Conservation (phyloP, 2,113 vertebrate species). For the Pseudonaja textilis region DNA sequence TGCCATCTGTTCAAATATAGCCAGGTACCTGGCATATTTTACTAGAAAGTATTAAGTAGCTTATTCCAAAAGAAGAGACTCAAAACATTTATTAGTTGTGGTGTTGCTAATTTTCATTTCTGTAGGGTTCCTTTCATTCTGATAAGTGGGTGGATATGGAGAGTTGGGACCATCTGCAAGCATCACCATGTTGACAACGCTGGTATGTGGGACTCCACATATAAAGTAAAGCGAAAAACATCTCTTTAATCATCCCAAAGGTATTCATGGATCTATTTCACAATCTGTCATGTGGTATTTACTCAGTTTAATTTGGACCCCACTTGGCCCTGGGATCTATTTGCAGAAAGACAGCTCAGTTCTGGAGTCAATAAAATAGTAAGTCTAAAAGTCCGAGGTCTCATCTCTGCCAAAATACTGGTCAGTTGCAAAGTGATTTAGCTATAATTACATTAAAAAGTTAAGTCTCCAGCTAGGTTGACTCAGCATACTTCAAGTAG, state of each 20-base stretch:
- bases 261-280: rapidly evolving
- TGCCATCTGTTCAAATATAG: slow-evolving; percentile 41
- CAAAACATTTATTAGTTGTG: slow-evolving; percentile 31
- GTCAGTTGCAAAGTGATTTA: background rate
- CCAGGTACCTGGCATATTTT: slow-evolving; percentile 39
- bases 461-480: background rate
- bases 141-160: background rate
- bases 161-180: background rate
- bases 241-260: background rate
- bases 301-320: background rate
- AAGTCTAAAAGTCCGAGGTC: background rate
- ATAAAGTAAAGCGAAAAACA: background rate
- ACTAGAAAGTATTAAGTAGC: slow-evolving; percentile 45
- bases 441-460: background rate
- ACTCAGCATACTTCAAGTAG: background rate
- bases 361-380: slow-evolving; percentile 3
- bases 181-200: background rate
- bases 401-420: background rate
- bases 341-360: background rate
- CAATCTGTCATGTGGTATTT: background rate
- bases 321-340: background rate
- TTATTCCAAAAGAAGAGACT: slow-evolving; percentile 34
- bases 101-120: background rate
- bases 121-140: slow-evolving; percentile 33
- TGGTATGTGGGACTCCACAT: rapidly evolving